A percentile compares a stretch with the other conserved stretches of the same genome.
Conservation (phyloP, 64 coral and sea anemone species). For the Trachythela sp. region DNA sequence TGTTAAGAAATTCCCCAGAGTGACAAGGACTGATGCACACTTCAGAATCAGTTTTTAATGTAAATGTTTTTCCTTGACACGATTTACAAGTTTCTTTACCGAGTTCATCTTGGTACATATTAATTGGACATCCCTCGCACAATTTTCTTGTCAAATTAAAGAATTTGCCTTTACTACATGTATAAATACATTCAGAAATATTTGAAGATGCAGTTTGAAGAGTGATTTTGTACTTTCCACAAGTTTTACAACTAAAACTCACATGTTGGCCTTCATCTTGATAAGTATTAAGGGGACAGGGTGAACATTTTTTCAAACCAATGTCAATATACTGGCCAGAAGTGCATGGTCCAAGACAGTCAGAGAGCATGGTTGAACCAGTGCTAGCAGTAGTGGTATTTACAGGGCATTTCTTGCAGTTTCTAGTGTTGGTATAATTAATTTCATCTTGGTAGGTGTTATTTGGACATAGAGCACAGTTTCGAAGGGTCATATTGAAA, state of each 20-base stretch:
- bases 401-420: conserved; percentile 22
- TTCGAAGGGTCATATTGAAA: background rate
- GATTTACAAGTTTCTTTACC: conserved; percentile 26
- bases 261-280: conserved; percentile 36
- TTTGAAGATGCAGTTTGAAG: background rate
- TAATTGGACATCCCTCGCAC: conserved; percentile 25
- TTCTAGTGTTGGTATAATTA: conserved; percentile 7
- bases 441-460: conserved; percentile 47
- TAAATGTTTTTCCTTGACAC: background rate
- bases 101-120: conserved; percentile 41
- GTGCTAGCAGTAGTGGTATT: conserved; percentile 30
- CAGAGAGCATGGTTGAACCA: background rate
- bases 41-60: conserved; percentile 30
- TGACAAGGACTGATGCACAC: conserved; percentile 29
- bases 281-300: conserved; percentile 29
- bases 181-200: background rate
- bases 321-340: conserved; percentile 15
- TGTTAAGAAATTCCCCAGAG: conserved; percentile 29
- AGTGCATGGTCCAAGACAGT: conserved; percentile 27
- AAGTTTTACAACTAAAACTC: conserved; percentile 13
- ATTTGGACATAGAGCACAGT: conserved; percentile 28
- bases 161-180: conserved; percentile 34
- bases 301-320: background rate
- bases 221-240: conserved; percentile 22
- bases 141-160: conserved; percentile 7